Evolutionary conservation across 2,113 vertebrate genomes (phyloP).

Genomic region (Hirundichthys speculiger): DNA sequence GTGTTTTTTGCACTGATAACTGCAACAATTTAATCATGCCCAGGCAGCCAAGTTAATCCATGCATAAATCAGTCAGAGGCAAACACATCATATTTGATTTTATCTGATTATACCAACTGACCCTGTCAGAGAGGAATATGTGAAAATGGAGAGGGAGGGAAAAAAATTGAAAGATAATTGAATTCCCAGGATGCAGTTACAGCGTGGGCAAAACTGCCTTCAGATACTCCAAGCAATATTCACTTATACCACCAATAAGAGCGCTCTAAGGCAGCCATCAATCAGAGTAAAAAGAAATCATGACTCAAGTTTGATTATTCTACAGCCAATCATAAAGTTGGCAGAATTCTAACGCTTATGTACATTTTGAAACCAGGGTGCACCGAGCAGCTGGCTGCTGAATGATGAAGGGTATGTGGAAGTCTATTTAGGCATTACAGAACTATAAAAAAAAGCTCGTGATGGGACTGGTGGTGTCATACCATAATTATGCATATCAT

Average conservation of each 20-base stretch:
- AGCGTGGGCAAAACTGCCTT: conserved; percentile 20
- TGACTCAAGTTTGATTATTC: too few relatives aligned
- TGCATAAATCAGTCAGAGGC: conserved; percentile 34
- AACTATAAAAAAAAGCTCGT: too few relatives aligned
- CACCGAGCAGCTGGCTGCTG: neutral
- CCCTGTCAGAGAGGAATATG: conserved; percentile 52
- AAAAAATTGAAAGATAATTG: conserved; percentile 52
- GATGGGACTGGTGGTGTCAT: too few relatives aligned
- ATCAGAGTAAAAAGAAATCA: neutral
- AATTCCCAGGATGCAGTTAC: conserved; percentile 49
- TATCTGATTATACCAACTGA: conserved; percentile 50
- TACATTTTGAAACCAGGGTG: neutral
- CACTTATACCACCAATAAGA: neutral
- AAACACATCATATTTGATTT: conserved; percentile 46
- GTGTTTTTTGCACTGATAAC: conserved; percentile 13
- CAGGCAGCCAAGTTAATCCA: neutral
- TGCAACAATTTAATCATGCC: conserved; percentile 25
- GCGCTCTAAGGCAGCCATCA: conserved; percentile 16
- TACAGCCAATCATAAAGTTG: too few relatives aligned
- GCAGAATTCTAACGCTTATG: too few relatives aligned
- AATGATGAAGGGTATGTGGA: neutral
- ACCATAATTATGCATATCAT: too few relatives aligned
- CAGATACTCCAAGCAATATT: conserved; percentile 27
- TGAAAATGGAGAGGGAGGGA: conserved; percentile 23
- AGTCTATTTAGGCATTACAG: neutral